These are phyloP conservation scores for Apostichopus leukothele DNA, from an alignment of 53 echinoderm and acorn worm genomes.

Conservation along the genomic window DNA sequence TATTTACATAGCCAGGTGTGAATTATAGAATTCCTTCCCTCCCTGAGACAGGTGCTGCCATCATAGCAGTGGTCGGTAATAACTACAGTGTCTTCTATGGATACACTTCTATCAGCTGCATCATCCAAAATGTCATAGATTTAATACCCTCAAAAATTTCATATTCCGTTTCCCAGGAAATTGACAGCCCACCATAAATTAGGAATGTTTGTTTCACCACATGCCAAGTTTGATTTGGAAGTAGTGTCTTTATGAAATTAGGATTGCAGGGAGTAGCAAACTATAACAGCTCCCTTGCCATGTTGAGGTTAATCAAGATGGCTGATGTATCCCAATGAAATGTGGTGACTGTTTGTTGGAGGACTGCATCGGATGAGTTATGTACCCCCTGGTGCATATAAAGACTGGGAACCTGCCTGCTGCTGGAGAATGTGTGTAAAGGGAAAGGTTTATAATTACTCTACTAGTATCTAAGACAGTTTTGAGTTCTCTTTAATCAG, in stretches of 20 bases:
- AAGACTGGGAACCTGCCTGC: neutral
- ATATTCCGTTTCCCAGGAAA: neutral
- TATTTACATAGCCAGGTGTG: too few relatives aligned
- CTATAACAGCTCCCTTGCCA: neutral
- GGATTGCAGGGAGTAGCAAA: neutral
- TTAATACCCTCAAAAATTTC: neutral
- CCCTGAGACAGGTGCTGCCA: too few relatives aligned
- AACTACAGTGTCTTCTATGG: too few relatives aligned
- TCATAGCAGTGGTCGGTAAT: too few relatives aligned
- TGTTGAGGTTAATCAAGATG: neutral
- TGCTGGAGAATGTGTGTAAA: neutral
- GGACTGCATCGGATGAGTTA: neutral
- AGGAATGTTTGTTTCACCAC: constrained; percentile 3
- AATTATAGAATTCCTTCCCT: too few relatives aligned
- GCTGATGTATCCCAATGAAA: neutral
- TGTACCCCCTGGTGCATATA: neutral
- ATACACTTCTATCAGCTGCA: too few relatives aligned
- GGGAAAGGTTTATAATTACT: neutral
- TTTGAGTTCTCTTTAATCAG: neutral
- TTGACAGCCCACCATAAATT: neutral
- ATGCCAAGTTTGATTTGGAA: neutral
- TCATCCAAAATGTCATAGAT: too few relatives aligned
- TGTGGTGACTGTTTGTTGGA: neutral
- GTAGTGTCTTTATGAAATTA: neutral
- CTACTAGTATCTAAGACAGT: too few relatives aligned